Evolutionary conservation across 2,797 vertebrate species (phyloP).

Genomic region (Galago senegalensis): DNA sequence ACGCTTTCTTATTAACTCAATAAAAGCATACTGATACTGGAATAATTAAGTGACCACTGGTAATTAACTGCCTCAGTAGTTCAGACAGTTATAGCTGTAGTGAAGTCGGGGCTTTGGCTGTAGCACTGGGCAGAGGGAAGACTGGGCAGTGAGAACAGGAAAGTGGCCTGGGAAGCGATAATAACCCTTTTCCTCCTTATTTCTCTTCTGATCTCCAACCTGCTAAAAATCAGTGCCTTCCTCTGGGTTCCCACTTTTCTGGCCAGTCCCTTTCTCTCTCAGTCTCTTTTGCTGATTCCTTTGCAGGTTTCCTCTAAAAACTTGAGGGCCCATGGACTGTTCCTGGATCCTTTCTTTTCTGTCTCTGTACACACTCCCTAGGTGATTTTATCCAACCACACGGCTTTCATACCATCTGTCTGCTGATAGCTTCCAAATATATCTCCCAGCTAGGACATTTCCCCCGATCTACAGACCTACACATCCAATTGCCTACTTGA

Average conservation of each 20-base stretch:
- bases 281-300: neutral
- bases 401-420: neutral
- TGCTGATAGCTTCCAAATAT: constrained; percentile 31
- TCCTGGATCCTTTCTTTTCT: neutral
- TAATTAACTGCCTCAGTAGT: neutral
- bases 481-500: neutral
- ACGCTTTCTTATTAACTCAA: neutral
- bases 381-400: neutral
- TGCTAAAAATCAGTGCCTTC: neutral
- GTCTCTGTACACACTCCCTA: neutral
- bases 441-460: neutral
- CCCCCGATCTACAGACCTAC: neutral
- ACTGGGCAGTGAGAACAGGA: neutral
- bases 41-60: neutral
- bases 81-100: neutral
- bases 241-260: neutral
- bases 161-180: neutral
- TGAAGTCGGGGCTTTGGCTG: neutral
- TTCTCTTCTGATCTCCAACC: neutral
- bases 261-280: neutral
- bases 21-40: neutral
- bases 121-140: neutral
- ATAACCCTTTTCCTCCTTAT: neutral
- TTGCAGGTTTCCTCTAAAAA: neutral
- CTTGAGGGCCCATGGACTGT: neutral